Conservation (phyloP, 2,797 vertebrate genomes). For the Enteromius unitaeniatus region DNA sequence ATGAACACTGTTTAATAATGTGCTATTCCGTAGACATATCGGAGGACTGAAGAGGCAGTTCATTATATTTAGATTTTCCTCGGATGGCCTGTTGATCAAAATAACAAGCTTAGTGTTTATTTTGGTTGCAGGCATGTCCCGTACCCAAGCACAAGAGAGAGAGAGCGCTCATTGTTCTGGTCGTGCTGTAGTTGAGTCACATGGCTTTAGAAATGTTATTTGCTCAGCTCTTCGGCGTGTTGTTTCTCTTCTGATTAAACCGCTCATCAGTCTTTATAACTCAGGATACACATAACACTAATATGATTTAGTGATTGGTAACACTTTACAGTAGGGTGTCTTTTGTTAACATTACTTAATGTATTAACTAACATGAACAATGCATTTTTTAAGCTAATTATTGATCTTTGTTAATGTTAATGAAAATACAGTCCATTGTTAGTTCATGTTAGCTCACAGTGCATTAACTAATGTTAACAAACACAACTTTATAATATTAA, state of each 20-base stretch:
- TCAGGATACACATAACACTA: slow-evolving; percentile 5
- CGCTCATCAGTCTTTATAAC: not conserved
- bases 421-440: no score
- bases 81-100: not conserved
- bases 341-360: no score
- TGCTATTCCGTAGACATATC: not conserved
- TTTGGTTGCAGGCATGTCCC: slow-evolving; percentile 12
- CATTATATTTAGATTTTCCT: not conserved
- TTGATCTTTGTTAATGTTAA: no score
- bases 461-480: no score
- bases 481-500: no score
- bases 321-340: no score
- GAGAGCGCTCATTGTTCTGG: not conserved
- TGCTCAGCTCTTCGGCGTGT: not conserved
- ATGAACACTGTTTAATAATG: not conserved
- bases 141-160: not conserved
- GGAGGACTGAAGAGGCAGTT: not conserved
- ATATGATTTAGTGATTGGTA: not conserved
- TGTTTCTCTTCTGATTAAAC: slow-evolving; percentile 25
- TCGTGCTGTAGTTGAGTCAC: slow-evolving; percentile 50
- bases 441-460: no score
- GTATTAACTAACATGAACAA: no score
- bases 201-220: slow-evolving; percentile 33
- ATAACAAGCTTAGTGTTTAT: not conserved
- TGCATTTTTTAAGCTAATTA: no score